Evolutionary conservation across 2,888 invertebrate genomes (phyloP), one percentile per base, ranked within the genome.

Genomic region (Netelia inedita): DNA sequence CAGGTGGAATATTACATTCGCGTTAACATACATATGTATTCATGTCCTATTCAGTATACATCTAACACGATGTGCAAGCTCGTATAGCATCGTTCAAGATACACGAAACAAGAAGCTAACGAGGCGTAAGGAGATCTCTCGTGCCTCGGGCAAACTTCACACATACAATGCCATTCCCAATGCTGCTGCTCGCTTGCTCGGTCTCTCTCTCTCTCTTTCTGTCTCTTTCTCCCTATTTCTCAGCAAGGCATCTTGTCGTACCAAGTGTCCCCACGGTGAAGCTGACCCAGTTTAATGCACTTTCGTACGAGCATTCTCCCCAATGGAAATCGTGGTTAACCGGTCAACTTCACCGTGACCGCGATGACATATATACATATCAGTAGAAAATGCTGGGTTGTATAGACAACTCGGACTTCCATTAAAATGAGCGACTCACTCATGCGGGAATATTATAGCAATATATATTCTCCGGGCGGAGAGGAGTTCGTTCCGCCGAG

Each of bases 61-160:
- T 63, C 66, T n/a, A 73, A 74, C 82, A 81, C 61, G 76, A 59
- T 83, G 79, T 84, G 83, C 86, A 80, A 79, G 82, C 71, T 79
- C 61, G 86, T 82, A 86, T 87, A 85, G 73, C 82, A 82, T 84
- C 87, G 88, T 89, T 89, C 86, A 87, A 87, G 88, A 88, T 88
- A 87, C 75, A 76, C 87, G 89, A 89, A 90, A 91, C 89, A 91
- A 91, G 90, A 89, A 88, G 89, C 89, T 91, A 91, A 90, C 91
- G 91, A 91, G 91, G 86, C 88, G 89, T 88, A 90, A 91, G 90
- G 88, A 90, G 89, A 90, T 88, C 88, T 85, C 86, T 76, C 85
- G 85, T 86, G 89, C 89, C 89, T 89, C 86, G 84, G 88, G 90
- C 86, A 85, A 87, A 87, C 86, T 85, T 85, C 78, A 85, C 87